These are phyloP conservation scores for Tiliqua scincoides DNA, from an alignment of 2,113 vertebrate species.

Conservation along the genomic window DNA sequence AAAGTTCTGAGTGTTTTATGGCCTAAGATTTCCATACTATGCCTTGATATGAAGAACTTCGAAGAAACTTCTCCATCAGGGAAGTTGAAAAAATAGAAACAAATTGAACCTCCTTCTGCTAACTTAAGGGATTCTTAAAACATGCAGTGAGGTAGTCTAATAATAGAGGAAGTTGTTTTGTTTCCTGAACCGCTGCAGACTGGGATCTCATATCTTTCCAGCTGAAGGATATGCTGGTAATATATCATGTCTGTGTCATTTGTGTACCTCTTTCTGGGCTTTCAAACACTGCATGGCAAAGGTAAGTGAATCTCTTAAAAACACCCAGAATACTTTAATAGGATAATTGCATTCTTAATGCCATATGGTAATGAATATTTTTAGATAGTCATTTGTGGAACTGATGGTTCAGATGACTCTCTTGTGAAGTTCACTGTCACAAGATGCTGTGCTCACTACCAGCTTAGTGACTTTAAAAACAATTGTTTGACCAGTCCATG, in stretches of 20 bases:
- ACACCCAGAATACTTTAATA: rapidly evolving
- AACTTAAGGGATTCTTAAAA: no score
- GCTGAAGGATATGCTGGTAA: rapidly evolving
- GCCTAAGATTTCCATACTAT: background rate
- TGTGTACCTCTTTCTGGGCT: background rate
- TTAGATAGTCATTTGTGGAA: background rate
- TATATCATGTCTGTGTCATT: background rate
- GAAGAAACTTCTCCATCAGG: background rate
- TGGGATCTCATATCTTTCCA: rapidly evolving
- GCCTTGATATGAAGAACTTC: background rate
- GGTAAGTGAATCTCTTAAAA: background rate
- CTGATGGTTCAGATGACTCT: background rate
- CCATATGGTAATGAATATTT: background rate
- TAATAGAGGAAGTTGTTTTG: background rate
- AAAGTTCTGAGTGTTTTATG: background rate
- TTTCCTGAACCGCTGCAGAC: background rate
- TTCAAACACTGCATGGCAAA: background rate
- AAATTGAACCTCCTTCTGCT: background rate
- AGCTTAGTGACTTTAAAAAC: background rate
- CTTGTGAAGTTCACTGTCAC: background rate
- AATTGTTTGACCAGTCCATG: no score
- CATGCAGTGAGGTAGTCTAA: background rate
- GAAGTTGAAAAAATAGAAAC: background rate
- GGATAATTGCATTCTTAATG: background rate
- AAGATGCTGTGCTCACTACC: background rate